Evolutionary conservation across 2,888 invertebrate genomes (phyloP), one percentile per base, ranked within the genome.

Genomic region (Phorcus lineatus): DNA sequence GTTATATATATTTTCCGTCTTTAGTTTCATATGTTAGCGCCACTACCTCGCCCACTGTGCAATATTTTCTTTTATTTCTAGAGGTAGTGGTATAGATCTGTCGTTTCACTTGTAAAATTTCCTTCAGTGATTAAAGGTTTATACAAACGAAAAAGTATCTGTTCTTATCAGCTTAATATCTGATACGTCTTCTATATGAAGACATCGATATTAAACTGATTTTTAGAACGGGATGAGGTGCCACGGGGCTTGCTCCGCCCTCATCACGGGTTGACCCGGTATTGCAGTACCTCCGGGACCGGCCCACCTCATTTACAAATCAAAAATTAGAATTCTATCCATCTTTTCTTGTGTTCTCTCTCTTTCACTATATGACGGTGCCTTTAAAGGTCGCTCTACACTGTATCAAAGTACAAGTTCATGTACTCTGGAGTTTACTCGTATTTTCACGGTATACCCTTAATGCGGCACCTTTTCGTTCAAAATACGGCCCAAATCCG

Each of bases 141-240:
- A 47, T 47, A 1, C 4, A 47, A 47, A 47, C 47, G 47, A 47
- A 47, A 47, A 47, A 47, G 47, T 40, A 78, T 78, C 78, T 67
- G 78, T 78, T 78, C 78, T 78, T 70, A 70, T 78, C 78, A 82
- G 95, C 95, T 95, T 95, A 95, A 95, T 95, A 95, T 95, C 95
- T 95, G 94, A 95, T 95, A 95, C 93, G 93, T 92, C 91, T 92
- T 92, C 93, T 94, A 94, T 92, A 94, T 93, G 93, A 80, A 40
- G 76, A 81, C 84, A 76, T 79, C 78, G 88, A 86, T 85, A 87
- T 88, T 88, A 85, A 87, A 81, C 83, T 84, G 83, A 88, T 88
- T 88, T 88, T 88, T 88, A 88, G 70, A 81, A 83, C 81, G 62
- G 74, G 85, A 83, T 81, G 95, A 78, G 78, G 78, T 78, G 78